These are phyloP conservation scores for Istiophorus platypterus DNA, from an alignment of 2,113 vertebrate genomes.

Conservation along the genomic window DNA sequence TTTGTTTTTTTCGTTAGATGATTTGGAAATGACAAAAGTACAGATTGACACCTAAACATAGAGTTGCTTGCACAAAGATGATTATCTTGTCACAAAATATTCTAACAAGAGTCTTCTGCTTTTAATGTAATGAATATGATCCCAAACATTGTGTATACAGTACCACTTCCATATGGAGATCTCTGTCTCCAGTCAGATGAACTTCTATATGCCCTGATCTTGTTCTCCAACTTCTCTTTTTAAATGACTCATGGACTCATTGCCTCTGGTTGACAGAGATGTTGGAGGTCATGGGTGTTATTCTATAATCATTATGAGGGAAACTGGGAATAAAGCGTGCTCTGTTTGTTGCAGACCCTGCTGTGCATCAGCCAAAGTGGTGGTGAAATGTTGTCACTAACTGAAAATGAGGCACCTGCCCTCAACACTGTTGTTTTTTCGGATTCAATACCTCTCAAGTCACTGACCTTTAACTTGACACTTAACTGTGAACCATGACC, in stretches of 20 bases:
- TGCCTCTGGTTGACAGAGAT: neutral
- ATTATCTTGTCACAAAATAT: neutral
- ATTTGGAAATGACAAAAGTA: neutral
- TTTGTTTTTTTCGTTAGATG: neutral
- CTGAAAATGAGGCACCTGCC: conserved; percentile 28
- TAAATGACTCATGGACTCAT: conserved; percentile 2
- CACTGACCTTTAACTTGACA: conserved; percentile 50
- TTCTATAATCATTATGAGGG: conserved; percentile 5
- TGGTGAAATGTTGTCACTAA: conserved; percentile 54
- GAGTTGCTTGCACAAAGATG: neutral
- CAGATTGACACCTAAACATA: neutral
- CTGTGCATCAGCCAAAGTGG: conserved; percentile 60
- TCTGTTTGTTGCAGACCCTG: conserved; percentile 47
- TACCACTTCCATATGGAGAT: neutral
- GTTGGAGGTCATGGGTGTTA: conserved; percentile 23
- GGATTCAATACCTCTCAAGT: conserved; percentile 13
- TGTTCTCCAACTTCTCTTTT: conserved; percentile 7
- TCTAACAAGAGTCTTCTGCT: neutral
- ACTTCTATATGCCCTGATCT: neutral
- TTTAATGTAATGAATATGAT: neutral
- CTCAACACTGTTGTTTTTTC: conserved; percentile 28
- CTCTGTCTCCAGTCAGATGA: neutral
- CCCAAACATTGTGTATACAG: neutral
- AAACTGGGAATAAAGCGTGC: conserved; percentile 15
- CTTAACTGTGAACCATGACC: conserved; percentile 31